Evolutionary conservation across 1,140 invertebrate species (phyloP), one percentile per base, ranked within the genome.

Genomic region (Ceratitis capitata): DNA sequence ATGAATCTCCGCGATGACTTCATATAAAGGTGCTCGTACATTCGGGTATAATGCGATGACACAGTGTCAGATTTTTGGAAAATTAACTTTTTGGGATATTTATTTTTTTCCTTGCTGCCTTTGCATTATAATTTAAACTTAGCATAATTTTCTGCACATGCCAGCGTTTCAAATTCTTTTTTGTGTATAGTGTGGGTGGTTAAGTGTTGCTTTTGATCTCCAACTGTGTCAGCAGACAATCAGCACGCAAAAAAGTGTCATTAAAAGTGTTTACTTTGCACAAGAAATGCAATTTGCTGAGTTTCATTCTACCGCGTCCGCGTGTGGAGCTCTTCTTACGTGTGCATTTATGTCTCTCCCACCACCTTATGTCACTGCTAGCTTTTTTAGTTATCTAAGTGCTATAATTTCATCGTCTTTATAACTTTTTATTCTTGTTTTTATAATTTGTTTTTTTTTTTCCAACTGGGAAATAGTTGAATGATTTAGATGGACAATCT

Each of bases 211-310:
- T 61, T 23, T 26, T 26, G n/a, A n/a, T 26, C 56, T 61, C 56
- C 56, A 61, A 61, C 56, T 61, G 56, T 61, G 56, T 61, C 56
- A 61, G 56, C 56, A 61, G 56, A 26, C 23, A 29, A 26, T 61
- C 56, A 12, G n/a, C n/a, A n/a, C n/a, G n/a, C n/a, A n/a, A n/a
- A 61, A 61, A 29, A 26, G 23, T 61, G 56, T 26, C 56, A 61
- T 61, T 61, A 26, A 61, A 61, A 26, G 56, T 61, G 56, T 61
- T 61, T 61, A 61, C 56, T 61, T 61, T 61, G 56, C 56, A 61
- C 56, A 61, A 61, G 19, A 61, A 61, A 26, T 61, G 56, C 56
- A 61, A 61, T 61, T 61, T 61, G 26, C 56, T 26, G 56, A 26
- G 56, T 26, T 61, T 26, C 26, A 29, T 26, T 23, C 6, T 29